phyloP scores from a whole-genome alignment of 2,113 vertebrate species.

The Pedionomus torquatus region DNA sequence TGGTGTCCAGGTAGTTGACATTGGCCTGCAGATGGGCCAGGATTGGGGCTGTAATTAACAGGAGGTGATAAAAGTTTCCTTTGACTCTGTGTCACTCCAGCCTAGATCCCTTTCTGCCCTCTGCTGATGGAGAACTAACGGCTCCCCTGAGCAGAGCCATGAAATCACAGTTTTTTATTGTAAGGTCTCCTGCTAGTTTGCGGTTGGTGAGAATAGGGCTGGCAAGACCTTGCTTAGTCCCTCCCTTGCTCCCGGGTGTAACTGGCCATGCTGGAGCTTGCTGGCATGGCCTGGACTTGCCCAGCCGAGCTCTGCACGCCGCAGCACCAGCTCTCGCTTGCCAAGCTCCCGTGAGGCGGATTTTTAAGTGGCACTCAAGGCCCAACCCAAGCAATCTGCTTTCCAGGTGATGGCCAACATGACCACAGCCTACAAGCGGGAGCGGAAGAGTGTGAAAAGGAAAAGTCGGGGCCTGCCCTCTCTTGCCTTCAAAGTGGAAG shows the following conservation, averaged over 20 bases:
- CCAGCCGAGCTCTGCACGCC: neutral
- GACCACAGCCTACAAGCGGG: conserved; percentile 81
- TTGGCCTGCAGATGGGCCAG: neutral
- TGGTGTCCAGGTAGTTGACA: neutral
- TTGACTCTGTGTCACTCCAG: neutral
- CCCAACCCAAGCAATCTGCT: neutral
- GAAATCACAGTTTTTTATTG: neutral
- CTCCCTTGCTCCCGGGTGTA: neutral
- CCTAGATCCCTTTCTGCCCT: conserved; percentile 23
- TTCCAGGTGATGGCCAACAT: conserved; percentile 85
- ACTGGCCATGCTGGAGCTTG: neutral
- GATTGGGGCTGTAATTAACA: neutral
- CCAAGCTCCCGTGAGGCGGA: accelerated
- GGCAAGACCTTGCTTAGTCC: neutral
- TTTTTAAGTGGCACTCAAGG: neutral
- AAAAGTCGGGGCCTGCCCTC: conserved; percentile 68
- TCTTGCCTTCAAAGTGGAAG: conserved; percentile 74
- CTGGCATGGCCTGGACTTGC: neutral
- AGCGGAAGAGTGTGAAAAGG: conserved; percentile 78
- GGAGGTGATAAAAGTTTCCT: neutral
- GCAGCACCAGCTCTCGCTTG: neutral
- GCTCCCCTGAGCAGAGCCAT: accelerated
- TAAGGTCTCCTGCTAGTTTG: neutral
- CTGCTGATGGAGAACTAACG: neutral
- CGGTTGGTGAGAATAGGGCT: neutral